Percentiles rank a stretch among this genome's conserved stretches.
Conservation (phyloP, 2,113 vertebrate genomes). For the Periophthalmus modestus region DNA sequence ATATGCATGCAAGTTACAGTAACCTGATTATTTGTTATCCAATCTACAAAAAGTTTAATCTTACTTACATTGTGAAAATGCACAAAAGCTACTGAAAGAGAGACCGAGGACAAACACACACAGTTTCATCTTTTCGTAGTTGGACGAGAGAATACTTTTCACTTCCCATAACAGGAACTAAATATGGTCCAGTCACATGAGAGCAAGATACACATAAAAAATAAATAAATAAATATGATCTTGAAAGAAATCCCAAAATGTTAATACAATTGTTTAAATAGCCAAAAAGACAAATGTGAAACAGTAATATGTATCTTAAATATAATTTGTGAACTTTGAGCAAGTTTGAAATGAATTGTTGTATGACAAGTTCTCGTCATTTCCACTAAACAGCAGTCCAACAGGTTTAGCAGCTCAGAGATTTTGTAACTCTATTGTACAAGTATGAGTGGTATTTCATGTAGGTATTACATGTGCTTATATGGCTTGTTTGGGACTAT, state of each 20-base stretch:
- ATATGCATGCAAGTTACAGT: too few species aligned
- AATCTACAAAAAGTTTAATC: background rate
- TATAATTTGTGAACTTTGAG: background rate
- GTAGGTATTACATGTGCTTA: too few species aligned
- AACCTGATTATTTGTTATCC: background rate
- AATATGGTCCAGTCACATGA: background rate
- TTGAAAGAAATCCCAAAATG: background rate
- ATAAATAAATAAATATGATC: background rate
- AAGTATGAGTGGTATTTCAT: background rate
- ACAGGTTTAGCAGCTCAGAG: background rate
- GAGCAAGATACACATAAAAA: background rate
- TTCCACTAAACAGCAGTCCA: background rate
- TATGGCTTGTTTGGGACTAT: too few species aligned
- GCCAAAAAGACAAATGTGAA: background rate
- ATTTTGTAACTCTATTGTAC: background rate
- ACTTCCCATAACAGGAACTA: background rate
- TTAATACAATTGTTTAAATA: background rate
- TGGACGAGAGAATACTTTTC: background rate
- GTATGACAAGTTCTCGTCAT: background rate
- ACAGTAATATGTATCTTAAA: background rate
- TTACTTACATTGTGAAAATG: constrained; percentile 51
- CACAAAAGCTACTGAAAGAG: constrained; percentile 19
- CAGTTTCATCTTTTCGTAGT: constrained; percentile 16
- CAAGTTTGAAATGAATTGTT: background rate
- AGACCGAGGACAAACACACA: constrained; percentile 13